Evolutionary conservation across 37 sponge, comb jelly and placozoan species (phyloP), one percentile per base, ranked within the genome.

Genomic region (Haliclona indistincta): DNA sequence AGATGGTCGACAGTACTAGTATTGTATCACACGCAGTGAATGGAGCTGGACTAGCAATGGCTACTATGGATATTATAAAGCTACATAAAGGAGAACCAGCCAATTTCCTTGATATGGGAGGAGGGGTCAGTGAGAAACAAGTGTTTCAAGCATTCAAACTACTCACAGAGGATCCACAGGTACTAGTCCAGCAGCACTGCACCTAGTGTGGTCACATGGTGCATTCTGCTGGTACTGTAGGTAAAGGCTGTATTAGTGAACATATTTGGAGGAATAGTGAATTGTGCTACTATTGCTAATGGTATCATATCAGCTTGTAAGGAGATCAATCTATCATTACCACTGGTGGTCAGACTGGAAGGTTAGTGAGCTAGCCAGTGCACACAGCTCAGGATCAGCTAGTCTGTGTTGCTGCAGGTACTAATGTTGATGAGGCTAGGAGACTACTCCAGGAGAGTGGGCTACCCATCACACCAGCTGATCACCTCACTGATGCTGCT

Each of bases 31-130:
- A n/a, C n/a, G n/a, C n/a, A 90, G 97, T 98, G 68, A 98, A 98
- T 81, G 99, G 99, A 19, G 99, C 99, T 28, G 99, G 99, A 1
- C 90, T 98, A 0, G 99, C 99, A 32, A 98, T 98, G 99, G 99
- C 99, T 43, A 98, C 99, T 30, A 98, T 98, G 99, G 99, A 98
- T 72, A 95, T 98, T 56, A 93, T 98, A 70, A 92, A 98, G 54
- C 83, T 92, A 35, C 85, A 98, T 71, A 90, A 90, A 4, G 99
- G 95, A 64, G 78, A 74, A 55, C 99, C 99, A 37, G 99, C 99
- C 44, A 98, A 98, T 63, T 98, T 98, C 75, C 91, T 98, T 63
- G 99, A 98, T 67, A 91, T 92, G 13, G 99, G 99, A 20, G 99
- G 99, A 2, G 91, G 91, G 17, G 99, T 95, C 41, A 82, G 67